Conservation (phyloP, 2,797 vertebrate genomes). For the Psittacula derbiana region DNA sequence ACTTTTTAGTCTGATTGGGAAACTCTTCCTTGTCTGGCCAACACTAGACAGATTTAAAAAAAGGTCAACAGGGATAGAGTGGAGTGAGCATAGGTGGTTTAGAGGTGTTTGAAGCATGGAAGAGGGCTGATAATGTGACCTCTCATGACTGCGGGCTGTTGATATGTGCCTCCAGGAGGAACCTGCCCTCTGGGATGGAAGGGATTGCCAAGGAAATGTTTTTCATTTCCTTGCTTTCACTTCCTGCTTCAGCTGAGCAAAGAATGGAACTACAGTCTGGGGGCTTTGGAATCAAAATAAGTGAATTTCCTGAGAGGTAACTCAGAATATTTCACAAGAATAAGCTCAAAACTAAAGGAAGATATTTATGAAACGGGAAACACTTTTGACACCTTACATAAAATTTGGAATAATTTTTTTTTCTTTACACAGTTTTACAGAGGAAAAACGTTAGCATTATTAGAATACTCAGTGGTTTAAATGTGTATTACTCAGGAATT, state of each 20-base stretch:
- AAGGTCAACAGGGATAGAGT: background rate
- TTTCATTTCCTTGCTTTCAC: too few relatives aligned
- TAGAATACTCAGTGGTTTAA: background rate
- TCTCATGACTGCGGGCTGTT: background rate
- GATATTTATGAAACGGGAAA: background rate
- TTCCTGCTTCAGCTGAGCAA: background rate
- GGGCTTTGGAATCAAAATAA: background rate
- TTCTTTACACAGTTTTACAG: background rate
- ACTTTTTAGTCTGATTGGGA: background rate
- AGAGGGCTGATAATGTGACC: background rate
- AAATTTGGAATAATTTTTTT: background rate
- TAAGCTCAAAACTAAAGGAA: background rate
- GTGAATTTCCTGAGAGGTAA: background rate
- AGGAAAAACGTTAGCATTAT: background rate
- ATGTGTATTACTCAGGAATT: background rate
- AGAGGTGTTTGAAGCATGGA: background rate
- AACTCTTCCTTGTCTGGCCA: background rate
- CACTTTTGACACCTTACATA: background rate
- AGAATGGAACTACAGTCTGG: background rate
- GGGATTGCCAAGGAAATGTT: background rate
- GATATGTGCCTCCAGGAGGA: background rate
- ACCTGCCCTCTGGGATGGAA: background rate
- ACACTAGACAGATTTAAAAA: background rate
- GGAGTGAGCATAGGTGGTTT: background rate
- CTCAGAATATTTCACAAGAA: background rate